Base-by-base conservation (phyloP, 2,113 vertebrate genomes). In the Odontophorus gujanensis region DNA sequence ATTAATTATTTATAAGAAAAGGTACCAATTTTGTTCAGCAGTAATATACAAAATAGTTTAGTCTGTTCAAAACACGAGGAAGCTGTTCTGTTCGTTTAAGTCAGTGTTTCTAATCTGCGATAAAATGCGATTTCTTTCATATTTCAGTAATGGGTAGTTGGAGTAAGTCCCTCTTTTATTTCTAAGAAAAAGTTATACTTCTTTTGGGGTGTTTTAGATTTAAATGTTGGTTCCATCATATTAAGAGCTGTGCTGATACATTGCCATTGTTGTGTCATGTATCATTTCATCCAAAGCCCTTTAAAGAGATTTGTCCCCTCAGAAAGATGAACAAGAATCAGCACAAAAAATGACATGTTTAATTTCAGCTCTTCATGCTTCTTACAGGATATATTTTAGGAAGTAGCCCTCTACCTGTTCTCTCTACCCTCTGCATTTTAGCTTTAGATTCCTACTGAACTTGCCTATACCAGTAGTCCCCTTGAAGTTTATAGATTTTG, bases 1-100 rank as follows among this genome's bases (percentile, higher is more conserved):
- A 79, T 92, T 81, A 91, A 92, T 85, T 92, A 91, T 94, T 95
- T 90, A 72, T 65, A n/a, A 53, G 68, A 43, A 87, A 94, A n/a
- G 36, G 38, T 83, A 68, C 50, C 59, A 22, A 21, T 86, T 96
- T 92, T 61, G 19, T 53, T 92, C 32, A 25, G 26, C 36, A 81
- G 53, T 47, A 93, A 72, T 75, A 12, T 58, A 40, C 65, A 36
- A 88, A 90, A 34, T 66, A 62, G 42, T 90, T 85, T 65, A 75
- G 9, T n/a, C 24, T 74, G 26, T 78, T 90, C 80, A 86, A 80
- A 88, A 66, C 48, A 87, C 63, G 77, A 61, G 73, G 69, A 77
- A n/a, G 25, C 48, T 89, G 28, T 88, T 91, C 53, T 92, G 18
- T 88, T 83, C 8, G 12, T 47, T 65, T 82, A 85, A 89, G 77